Evolutionary conservation across 2,888 invertebrate genomes (phyloP), one percentile per base, ranked within the genome.

Genomic region (Dryocosmus kuriphilus): DNA sequence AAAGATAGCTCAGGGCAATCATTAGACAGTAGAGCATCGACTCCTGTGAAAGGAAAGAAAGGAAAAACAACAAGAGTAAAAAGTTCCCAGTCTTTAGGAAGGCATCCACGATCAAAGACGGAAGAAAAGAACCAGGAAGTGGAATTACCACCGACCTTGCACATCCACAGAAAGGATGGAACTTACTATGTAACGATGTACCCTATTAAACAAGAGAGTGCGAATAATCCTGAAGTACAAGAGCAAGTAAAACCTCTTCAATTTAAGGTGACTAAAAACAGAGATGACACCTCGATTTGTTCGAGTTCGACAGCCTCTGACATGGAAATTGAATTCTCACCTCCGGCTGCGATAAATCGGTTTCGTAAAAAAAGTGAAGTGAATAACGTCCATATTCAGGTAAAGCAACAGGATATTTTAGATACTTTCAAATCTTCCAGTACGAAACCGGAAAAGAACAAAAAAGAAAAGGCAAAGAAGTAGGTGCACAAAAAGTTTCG

Each of bases 171-270:
- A 30, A 86, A 86, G 65, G 84, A 87, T 67, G 89, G 89, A 46
- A 85, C 84, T 55, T 89, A 88, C 77, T 88, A 86, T 75, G 82
- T 89, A 7, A 88, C 89, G 0, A 87, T 89, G 84, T 85, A 85
- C 79, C 88, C 88, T 9, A 80, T 88, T 19, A 84, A 82, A 38
- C 63, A 79, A 19, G 79, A 81, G 30, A 81, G 81, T 11, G 35
- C 79, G 1, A 76, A n/a, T 11, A 79, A 76, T 73, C 80, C 75
- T 67, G 81, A 41, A 79, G 82, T 32, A 22, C 80, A 35, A 76
- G 73, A 80, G 51, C 74, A 79, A 4, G 76, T 80, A 9, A 85
- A 86, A 79, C 88, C 88, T 1, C 67, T 88, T 22, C 84, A 87
- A 67, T 88, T 89, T 57, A 87, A 86, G 63, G 82, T 89, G n/a